phyloP scores from a whole-genome alignment of 2,113 vertebrate genomes.

The Hirundichthys speculiger region DNA sequence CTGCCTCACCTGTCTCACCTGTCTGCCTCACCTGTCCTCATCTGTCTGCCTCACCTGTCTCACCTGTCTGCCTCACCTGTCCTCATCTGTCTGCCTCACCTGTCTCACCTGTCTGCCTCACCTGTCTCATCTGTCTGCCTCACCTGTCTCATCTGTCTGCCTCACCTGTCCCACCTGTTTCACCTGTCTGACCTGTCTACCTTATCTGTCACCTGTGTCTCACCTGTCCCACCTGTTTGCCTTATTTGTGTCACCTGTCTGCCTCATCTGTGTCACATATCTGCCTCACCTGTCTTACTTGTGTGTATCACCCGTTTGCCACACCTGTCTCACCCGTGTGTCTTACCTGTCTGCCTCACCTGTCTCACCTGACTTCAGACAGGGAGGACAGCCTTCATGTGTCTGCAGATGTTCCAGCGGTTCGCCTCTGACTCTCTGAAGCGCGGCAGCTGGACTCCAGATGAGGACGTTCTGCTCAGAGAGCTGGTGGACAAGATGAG shows the following conservation, averaged over 20 bases:
- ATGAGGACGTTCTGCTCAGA: conserved; percentile 85
- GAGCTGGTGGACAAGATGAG: conserved; percentile 92
- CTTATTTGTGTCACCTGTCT: background rate
- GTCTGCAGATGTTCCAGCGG: conserved; percentile 90
- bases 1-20: background rate
- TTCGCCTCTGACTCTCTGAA: conserved; percentile 82
- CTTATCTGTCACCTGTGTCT: no score
- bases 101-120: no score
- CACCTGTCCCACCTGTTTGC: background rate
- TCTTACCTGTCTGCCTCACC: background rate
- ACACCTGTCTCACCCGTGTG: background rate
- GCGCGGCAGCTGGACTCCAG: conserved; percentile 80
- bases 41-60: background rate
- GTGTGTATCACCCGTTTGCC: no score
- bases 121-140: conserved; percentile 66
- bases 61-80: conserved; percentile 76
- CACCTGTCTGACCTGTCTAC: background rate
- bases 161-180: background rate
- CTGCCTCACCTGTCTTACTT: background rate
- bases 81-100: conserved; percentile 95
- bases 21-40: conserved; percentile 15
- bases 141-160: conserved; percentile 95
- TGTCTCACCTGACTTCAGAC: conserved; percentile 70
- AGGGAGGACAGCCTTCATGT: conserved; percentile 91
- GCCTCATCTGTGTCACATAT: no score